Conservation (phyloP, 2,888 invertebrate genomes). For the Conus canariensis region DNA sequence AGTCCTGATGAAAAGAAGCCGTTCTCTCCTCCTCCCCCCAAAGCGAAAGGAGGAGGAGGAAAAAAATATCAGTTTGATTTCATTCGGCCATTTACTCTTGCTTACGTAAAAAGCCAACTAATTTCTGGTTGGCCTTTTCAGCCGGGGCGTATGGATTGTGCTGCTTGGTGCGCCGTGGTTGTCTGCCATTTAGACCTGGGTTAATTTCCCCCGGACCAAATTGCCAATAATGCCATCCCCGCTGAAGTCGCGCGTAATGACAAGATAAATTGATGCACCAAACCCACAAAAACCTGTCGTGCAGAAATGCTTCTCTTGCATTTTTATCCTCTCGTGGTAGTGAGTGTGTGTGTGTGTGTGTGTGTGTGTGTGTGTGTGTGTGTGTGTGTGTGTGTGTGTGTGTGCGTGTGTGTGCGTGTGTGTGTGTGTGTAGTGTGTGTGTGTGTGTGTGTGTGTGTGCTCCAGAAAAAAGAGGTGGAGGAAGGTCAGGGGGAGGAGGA, state of each 20-base stretch:
- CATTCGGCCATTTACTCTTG: constrained; percentile 22
- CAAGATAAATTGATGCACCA: constrained; percentile 45
- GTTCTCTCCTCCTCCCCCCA: not conserved
- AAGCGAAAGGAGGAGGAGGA: not conserved
- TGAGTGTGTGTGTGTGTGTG: no score
- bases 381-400: no score
- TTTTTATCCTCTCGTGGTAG: not conserved
- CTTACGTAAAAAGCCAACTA: constrained; percentile 10
- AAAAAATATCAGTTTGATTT: constrained; percentile 27
- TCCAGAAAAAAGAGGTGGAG: not conserved
- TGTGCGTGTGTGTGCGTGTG: no score
- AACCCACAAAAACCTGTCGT: constrained; percentile 31
- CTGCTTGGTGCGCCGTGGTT: constrained; percentile 6
- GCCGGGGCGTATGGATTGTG: constrained; percentile 17
- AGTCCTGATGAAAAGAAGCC: constrained; percentile 24
- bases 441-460: not conserved
- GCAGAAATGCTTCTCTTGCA: constrained; percentile 28
- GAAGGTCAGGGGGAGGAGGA: not conserved
- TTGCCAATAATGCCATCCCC: constrained; percentile 36
- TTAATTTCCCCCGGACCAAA: constrained; percentile 40
- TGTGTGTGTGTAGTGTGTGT: no score
- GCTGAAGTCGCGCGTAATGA: constrained; percentile 41
- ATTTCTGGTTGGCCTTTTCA: constrained; percentile 28
- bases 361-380: no score
- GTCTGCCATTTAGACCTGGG: constrained; percentile 43